Evolutionary conservation across 1,140 invertebrate species (phyloP).

Genomic region (Delia radicum): DNA sequence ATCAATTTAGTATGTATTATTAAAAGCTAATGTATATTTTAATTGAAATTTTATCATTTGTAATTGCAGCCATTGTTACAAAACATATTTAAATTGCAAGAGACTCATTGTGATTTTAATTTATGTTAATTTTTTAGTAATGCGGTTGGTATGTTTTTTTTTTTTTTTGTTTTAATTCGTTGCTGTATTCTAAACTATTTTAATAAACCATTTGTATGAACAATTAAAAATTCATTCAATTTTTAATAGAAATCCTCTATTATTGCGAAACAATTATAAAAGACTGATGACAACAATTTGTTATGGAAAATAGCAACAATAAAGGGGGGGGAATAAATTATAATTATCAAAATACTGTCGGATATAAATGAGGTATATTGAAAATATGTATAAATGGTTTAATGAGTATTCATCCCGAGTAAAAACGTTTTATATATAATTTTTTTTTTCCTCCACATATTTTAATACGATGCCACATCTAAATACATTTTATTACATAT

Average conservation of each 20-base stretch:
- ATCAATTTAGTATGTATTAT: neutral
- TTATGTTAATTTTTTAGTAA: neutral
- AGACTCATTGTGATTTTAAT: neutral
- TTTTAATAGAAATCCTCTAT: neutral
- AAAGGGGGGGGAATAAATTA: neutral
- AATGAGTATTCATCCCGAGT: too few species aligned
- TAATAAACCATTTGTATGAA: neutral
- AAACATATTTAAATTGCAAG: neutral
- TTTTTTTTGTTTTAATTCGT: neutral
- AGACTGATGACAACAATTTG: neutral
- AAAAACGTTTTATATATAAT: too few species aligned
- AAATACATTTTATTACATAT: too few species aligned
- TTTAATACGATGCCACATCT: too few species aligned
- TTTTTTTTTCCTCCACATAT: too few species aligned
- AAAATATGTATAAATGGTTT: too few species aligned
- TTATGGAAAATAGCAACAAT: neutral
- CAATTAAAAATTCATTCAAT: neutral
- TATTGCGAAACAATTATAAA: neutral
- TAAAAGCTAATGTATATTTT: neutral
- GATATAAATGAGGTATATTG: neutral
- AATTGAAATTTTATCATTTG: constrained; percentile 4
- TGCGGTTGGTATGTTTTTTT: neutral
- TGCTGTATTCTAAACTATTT: neutral
- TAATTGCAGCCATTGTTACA: neutral
- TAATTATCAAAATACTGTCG: neutral